Evolutionary conservation across 2,888 invertebrate species (phyloP).

Genomic region (Odontothrips loti): DNA sequence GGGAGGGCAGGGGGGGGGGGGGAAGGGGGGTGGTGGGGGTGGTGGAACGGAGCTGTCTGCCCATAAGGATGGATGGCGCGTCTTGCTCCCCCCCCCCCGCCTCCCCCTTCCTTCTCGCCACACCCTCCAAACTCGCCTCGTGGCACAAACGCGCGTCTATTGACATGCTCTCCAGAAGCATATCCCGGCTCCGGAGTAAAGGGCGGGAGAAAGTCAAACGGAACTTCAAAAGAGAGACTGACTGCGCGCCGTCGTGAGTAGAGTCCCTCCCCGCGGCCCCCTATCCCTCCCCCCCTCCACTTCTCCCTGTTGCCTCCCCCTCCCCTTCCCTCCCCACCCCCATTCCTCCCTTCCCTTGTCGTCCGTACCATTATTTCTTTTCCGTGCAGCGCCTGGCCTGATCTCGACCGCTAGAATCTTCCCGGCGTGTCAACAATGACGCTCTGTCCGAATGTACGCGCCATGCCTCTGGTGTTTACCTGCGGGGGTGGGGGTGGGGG

Average conservation of each 20-base stretch:
- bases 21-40: too few species aligned
- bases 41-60: too few species aligned
- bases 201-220: constrained; percentile 12
- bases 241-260: not conserved
- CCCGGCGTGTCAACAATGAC: not conserved
- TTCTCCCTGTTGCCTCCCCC: not conserved
- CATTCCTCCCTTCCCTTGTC: not conserved
- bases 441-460: not conserved
- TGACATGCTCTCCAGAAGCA: constrained; percentile 14
- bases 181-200: constrained; percentile 21
- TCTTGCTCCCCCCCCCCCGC: not conserved
- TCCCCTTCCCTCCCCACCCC: not conserved
- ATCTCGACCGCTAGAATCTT: not conserved
- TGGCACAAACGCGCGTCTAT: constrained; percentile 14
- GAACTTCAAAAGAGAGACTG: constrained; percentile 15
- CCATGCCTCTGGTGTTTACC: not conserved
- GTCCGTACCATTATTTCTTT: not conserved
- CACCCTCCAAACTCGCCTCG: not conserved
- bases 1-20: too few species aligned
- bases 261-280: not conserved
- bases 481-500: not conserved
- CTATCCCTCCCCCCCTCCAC: not conserved
- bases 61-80: too few species aligned
- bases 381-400: not conserved
- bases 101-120: not conserved